A percentile compares a stretch with the other conserved stretches of the same genome.
phyloP scores from a whole-genome alignment of 2,113 vertebrate species.

The Cottus gobio region DNA sequence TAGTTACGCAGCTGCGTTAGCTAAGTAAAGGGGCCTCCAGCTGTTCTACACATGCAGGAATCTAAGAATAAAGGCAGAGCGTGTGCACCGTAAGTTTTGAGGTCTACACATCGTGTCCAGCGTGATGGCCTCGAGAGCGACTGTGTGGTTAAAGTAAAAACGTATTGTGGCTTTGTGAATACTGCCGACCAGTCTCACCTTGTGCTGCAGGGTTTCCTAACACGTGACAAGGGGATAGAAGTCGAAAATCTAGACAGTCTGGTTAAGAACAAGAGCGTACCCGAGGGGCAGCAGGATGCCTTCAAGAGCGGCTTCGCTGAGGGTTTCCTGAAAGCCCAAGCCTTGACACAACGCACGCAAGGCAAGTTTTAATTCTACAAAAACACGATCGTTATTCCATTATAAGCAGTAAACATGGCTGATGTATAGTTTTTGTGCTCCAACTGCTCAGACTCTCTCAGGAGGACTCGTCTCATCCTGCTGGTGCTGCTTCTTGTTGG shows the following conservation, averaged over 20 bases:
- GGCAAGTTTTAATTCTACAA: slow-evolving; percentile 76
- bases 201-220: slow-evolving; percentile 87
- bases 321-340: slow-evolving; percentile 95
- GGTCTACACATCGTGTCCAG: neutral
- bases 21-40: neutral
- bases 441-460: slow-evolving; percentile 87
- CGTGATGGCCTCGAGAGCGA: neutral
- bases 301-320: slow-evolving; percentile 98
- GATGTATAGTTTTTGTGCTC: neutral
- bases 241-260: slow-evolving; percentile 90
- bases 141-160: neutral
- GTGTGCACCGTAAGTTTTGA: neutral
- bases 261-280: slow-evolving; percentile 92
- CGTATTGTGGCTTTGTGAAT: neutral
- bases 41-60: neutral
- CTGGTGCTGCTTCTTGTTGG: slow-evolving; percentile 88
- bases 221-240: slow-evolving; percentile 88
- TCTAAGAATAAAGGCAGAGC: neutral
- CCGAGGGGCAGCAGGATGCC: slow-evolving; percentile 92
- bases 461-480: slow-evolving; percentile 91
- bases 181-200: neutral
- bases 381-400: neutral
- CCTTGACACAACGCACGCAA: slow-evolving; percentile 92
- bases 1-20: too few relatives aligned
- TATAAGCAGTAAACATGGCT: neutral